Conservation (phyloP, 2,888 invertebrate genomes). For the Amiota minor region DNA sequence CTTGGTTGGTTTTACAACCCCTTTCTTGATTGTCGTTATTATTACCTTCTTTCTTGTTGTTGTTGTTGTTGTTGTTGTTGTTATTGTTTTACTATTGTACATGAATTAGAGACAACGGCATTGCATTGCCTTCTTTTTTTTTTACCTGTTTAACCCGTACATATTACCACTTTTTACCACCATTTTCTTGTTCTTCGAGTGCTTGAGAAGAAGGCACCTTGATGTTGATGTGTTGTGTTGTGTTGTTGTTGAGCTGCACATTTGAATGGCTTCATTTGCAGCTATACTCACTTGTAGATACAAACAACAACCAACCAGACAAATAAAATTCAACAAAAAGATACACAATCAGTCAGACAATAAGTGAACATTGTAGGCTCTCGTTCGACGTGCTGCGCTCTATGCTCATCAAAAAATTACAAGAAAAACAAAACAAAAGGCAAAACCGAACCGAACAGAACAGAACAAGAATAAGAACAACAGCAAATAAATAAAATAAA, state of each 20-base stretch:
- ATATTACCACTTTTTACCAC: conserved; percentile 7
- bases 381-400: background rate
- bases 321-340: no score
- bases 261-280: conserved; percentile 47
- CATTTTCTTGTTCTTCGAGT: no score
- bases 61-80: background rate
- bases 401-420: conserved; percentile 5
- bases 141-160: conserved; percentile 29
- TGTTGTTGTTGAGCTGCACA: conserved; percentile 33
- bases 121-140: background rate
- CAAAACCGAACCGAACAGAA: background rate
- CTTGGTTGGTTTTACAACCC: conserved; percentile 11
- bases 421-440: background rate
- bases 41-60: background rate
- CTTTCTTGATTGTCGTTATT: background rate
- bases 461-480: conserved; percentile 14
- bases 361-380: no score
- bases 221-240: background rate
- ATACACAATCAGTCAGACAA: no score
- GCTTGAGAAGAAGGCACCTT: no score
- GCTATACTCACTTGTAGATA: background rate
- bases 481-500: conserved; percentile 9
- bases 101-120: conserved; percentile 18
- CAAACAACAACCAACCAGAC: conserved; percentile 3
- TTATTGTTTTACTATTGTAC: background rate